Conservation (phyloP, 1,140 invertebrate genomes). For the Cherax quadricarinatus region DNA sequence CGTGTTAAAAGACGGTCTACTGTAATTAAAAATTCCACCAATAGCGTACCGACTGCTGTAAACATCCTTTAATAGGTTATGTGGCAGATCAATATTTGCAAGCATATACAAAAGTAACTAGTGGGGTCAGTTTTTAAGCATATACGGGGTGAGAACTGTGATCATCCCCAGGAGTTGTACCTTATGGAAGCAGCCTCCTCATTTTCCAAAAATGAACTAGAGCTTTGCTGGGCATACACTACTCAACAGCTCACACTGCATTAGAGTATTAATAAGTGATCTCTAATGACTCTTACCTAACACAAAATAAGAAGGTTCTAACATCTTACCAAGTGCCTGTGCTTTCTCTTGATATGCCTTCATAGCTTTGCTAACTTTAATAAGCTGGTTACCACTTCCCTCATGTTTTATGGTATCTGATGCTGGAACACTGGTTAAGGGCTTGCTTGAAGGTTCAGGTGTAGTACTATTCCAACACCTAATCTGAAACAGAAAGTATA, state of each 20-base stretch:
- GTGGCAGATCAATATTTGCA: too few relatives aligned
- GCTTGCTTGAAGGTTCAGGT: not conserved
- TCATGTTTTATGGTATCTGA: not conserved
- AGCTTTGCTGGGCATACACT: not conserved
- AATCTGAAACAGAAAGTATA: not conserved
- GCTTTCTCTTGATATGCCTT: conserved; percentile 89
- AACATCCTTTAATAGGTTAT: too few relatives aligned
- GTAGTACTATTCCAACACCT: conserved; percentile 1
- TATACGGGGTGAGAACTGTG: too few relatives aligned
- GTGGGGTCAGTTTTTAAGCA: too few relatives aligned
- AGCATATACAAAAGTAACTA: too few relatives aligned
- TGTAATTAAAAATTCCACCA: too few relatives aligned
- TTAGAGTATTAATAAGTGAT: conserved; percentile 19
- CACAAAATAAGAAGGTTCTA: too few relatives aligned
- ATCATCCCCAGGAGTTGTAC: too few relatives aligned
- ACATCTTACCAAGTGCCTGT: conserved; percentile 83
- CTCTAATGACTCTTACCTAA: too few relatives aligned
- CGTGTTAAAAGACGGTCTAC: too few relatives aligned
- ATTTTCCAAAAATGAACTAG: not conserved
- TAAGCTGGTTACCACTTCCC: not conserved
- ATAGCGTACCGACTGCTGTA: too few relatives aligned
- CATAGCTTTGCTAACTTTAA: conserved; percentile 87
- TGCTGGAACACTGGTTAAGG: not conserved
- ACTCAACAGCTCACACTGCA: not conserved
- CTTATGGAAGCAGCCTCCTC: too few relatives aligned